Base-by-base conservation (phyloP, 2,888 invertebrate species). In the Pasiphila rectangulata region DNA sequence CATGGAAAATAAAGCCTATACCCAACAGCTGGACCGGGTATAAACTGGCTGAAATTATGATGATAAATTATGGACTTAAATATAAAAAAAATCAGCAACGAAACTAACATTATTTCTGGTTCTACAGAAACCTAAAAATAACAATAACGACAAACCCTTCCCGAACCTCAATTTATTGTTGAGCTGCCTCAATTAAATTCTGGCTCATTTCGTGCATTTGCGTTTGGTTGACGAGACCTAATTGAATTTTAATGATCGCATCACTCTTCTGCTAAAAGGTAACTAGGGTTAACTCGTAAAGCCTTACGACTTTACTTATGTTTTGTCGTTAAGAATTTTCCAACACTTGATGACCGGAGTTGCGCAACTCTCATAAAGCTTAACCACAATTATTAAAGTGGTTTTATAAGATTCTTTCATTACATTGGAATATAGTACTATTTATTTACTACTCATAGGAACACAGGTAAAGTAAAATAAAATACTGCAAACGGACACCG, bases 221-320 rank as follows among this genome's bases (percentile, higher is more conserved):
- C 32, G 20, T 39, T 29, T 29, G 29, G 29, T 39, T 39, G 39
- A 15, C 20, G 32, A 32, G 5, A 32, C 17, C 29, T 39, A 20
- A 39, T 39, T 20, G 20, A 20, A 30, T n/a, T 39, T 29, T 29
- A 39, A 27, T 39, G 38, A 32, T 21, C 20, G 13, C 35, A 35
- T 35, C 21, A 35, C 35, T 35, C 32, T 32, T 32, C 17, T 17
- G 4, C 17, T 9, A 9, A 17, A 32, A 32, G 32, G 32, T 32
- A 32, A 32, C 21, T 35, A 35, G 21, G 35, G 19, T 21, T 21
- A 13, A 35, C 20, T 35, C 35, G 21, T 35, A 35, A 30, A 32
- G 17, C 16, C 32, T 17, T 19, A 17, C 17, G 13, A 27, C 27
- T 27, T 27, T 25, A 25, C 15, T 30, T 32, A 32, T 16, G 15